phyloP scores from a whole-genome alignment of 2,113 vertebrate genomes.

The Sclerurus mexicanus region DNA sequence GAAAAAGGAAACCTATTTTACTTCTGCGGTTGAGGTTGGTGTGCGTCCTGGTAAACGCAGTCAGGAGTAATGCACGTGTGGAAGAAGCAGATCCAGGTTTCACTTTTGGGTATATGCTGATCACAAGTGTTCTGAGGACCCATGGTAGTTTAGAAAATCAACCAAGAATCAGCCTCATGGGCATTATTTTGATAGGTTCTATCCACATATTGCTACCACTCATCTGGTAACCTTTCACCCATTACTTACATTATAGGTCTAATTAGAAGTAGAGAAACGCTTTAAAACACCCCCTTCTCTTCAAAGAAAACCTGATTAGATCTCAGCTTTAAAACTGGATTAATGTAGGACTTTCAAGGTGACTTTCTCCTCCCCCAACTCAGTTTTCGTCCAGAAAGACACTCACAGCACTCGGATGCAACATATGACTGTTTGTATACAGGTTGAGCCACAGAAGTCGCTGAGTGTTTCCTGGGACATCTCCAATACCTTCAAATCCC shows the following conservation, averaged over 20 bases:
- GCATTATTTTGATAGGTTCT: not conserved
- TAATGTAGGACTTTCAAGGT: not conserved
- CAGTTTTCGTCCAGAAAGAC: not conserved
- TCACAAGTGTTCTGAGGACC: not conserved
- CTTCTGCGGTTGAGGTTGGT: not conserved
- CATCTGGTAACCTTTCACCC: not conserved
- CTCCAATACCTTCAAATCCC: not conserved
- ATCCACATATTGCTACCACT: not conserved
- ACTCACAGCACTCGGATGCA: not conserved
- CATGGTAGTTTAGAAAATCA: not conserved
- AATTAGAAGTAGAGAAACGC: not conserved
- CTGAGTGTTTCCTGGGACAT: not conserved
- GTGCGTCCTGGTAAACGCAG: not conserved
- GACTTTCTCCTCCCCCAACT: not conserved
- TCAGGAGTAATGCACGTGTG: fast-evolving
- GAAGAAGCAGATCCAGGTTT: not conserved
- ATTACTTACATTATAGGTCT: not conserved
- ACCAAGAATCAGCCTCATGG: not conserved
- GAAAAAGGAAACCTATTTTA: not conserved
- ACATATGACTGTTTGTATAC: not conserved
- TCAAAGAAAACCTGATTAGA: not conserved
- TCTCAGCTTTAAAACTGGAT: not conserved
- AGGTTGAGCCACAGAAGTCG: not conserved
- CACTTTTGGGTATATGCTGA: not conserved
- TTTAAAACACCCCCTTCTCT: not conserved